A percentile compares a stretch with the other conserved stretches of the same genome.
phyloP scores from a whole-genome alignment of 2,888 invertebrate genomes.

The Drosophila maculinotata region DNA sequence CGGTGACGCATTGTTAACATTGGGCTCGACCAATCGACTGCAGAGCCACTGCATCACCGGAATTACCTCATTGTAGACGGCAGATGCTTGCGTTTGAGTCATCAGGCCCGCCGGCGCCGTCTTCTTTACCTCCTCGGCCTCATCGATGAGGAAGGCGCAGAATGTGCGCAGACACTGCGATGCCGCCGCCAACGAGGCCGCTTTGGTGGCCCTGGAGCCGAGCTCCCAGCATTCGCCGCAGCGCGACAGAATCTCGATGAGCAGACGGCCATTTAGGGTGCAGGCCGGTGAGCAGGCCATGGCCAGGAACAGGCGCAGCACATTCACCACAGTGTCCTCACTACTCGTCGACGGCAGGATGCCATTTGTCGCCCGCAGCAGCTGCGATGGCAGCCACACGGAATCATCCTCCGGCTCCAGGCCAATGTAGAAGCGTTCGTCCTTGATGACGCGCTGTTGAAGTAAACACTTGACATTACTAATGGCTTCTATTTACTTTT shows the following conservation, averaged over 20 bases:
- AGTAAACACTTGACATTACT: background rate
- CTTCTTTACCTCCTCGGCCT: slow-evolving; percentile 86
- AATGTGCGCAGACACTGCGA: slow-evolving; percentile 95
- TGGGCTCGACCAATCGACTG: slow-evolving; percentile 93
- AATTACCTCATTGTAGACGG: slow-evolving; percentile 95
- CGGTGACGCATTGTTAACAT: slow-evolving; percentile 84
- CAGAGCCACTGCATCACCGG: slow-evolving; percentile 95
- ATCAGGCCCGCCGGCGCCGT: slow-evolving; percentile 86
- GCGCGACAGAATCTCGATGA: slow-evolving; percentile 93
- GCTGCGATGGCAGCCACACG: slow-evolving; percentile 95
- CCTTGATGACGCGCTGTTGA: slow-evolving; percentile 92
- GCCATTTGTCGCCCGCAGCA: slow-evolving; percentile 92
- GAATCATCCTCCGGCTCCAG: slow-evolving; percentile 96
- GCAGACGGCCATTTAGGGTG: slow-evolving; percentile 94
- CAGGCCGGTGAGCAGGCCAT: slow-evolving; percentile 95
- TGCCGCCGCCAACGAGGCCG: slow-evolving; percentile 95
- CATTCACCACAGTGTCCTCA: slow-evolving; percentile 94
- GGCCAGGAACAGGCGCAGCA: slow-evolving; percentile 91
- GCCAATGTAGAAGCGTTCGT: slow-evolving; percentile 95
- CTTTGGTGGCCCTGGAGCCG: slow-evolving; percentile 92
- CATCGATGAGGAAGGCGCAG: slow-evolving; percentile 90
- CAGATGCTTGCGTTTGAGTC: slow-evolving; percentile 88
- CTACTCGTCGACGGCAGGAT: slow-evolving; percentile 87
- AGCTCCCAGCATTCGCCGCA: slow-evolving; percentile 93
- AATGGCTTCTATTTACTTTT: too few relatives aligned